These are phyloP conservation scores for Drosophila lacteicornis DNA, from an alignment of 1,140 invertebrate genomes.

Conservation along the genomic window DNA sequence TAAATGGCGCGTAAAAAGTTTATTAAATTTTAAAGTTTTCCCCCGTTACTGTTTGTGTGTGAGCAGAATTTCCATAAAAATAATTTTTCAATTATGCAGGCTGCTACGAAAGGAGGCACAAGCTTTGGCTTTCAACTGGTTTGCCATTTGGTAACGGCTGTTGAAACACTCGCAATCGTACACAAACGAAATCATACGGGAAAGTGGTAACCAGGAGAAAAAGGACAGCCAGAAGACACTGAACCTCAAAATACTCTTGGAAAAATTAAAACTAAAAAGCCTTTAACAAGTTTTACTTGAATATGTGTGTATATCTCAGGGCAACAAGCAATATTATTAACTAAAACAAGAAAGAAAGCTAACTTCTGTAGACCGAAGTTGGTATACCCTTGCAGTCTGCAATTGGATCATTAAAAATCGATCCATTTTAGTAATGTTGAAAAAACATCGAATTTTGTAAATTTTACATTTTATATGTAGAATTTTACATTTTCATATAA, in stretches of 20 bases:
- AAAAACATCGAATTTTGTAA: no score
- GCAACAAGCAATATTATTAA: no score
- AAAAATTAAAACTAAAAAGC: background rate
- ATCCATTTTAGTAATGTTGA: no score
- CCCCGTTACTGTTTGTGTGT: conserved; percentile 4
- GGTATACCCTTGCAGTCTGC: no score
- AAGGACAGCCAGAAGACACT: background rate
- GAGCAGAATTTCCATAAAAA: conserved; percentile 73
- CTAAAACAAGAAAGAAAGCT: no score
- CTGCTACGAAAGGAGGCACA: conserved; percentile 35
- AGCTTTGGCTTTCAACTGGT: conserved; percentile 56
- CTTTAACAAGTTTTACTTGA: no score
- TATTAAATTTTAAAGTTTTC: conserved; percentile 77
- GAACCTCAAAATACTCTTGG: conserved; percentile 2
- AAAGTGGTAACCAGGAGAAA: background rate
- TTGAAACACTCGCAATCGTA: conserved; percentile 30
- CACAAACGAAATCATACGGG: conserved; percentile 6
- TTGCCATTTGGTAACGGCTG: conserved; percentile 60
- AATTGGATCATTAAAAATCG: no score
- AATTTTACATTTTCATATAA: no score
- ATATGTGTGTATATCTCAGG: no score
- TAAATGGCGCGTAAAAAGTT: conserved; percentile 80
- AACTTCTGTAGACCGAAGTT: no score
- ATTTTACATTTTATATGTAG: no score
- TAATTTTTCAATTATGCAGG: conserved; percentile 78